These are phyloP conservation scores for Callopanchax toddi DNA, from an alignment of 2,113 vertebrate species.

Conservation along the genomic window DNA sequence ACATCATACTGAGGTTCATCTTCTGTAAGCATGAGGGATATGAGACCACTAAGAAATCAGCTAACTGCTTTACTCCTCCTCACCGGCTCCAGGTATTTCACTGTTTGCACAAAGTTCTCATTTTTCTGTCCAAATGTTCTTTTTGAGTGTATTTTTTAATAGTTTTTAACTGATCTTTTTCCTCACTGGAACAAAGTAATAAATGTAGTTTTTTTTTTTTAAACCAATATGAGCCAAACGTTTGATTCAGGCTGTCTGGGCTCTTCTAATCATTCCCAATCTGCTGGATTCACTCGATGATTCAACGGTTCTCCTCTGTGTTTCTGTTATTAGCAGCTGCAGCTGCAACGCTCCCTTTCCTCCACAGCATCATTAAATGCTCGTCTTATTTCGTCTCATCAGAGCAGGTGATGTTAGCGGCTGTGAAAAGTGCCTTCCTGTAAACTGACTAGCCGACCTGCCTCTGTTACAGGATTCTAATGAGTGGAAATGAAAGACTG, in stretches of 20 bases:
- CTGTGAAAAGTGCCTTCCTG: slow-evolving; percentile 54
- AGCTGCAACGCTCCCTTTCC: slow-evolving; percentile 30
- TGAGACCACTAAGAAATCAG: not conserved
- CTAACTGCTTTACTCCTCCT: not conserved
- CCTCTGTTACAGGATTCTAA: slow-evolving; percentile 74
- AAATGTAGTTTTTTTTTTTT: slow-evolving; percentile 16
- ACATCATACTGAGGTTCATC: too few relatives aligned
- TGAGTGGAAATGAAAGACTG: slow-evolving; percentile 77
- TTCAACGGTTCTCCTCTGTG: slow-evolving; percentile 21
- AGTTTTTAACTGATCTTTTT: not conserved
- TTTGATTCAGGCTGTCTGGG: slow-evolving; percentile 24
- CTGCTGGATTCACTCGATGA: slow-evolving; percentile 31
- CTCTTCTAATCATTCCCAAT: slow-evolving; percentile 24
- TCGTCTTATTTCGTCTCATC: slow-evolving; percentile 55
- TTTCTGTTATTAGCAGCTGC: slow-evolving; percentile 40
- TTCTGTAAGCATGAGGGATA: not conserved
- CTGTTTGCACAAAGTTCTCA: not conserved
- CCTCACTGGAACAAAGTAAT: slow-evolving; percentile 16
- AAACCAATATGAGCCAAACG: slow-evolving; percentile 8
- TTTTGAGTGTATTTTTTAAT: not conserved
- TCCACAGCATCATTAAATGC: slow-evolving; percentile 56
- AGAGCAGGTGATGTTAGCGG: slow-evolving; percentile 52
- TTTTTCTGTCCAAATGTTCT: not conserved
- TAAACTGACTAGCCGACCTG: slow-evolving; percentile 64
- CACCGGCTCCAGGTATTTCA: not conserved